Base-by-base conservation (phyloP, 2,113 vertebrate genomes). In the Sterrhoptilus dennistouni region DNA sequence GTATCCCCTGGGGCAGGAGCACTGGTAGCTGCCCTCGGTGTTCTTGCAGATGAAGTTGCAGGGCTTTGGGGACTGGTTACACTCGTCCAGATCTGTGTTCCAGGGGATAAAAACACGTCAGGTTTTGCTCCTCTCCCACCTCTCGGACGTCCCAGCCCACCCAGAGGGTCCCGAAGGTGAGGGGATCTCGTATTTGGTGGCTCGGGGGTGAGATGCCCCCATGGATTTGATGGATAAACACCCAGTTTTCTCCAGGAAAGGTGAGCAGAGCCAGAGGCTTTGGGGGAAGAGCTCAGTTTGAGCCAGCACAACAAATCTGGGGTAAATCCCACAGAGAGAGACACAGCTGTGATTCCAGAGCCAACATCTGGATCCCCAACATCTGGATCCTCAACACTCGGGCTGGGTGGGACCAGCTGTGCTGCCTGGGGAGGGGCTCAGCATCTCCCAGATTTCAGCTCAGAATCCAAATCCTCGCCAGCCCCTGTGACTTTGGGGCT, bases 1-100 rank as follows among this genome's bases (percentile, higher is more conserved):
- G 97, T 99, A 99, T 25, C 99, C 99, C 66, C 98, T 96, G 60
- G 99, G 99, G 81, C 99, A 99, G 75, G 99, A 98, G 94, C 99
- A 99, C 64, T 99, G 98, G 98, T 99, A 99, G 96, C 99, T 99
- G 94, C 99, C 99, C 70, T 99, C 98, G 1, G 98, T 99, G 98
- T 99, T 99, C 97, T 99, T 99, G 97, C 99, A 99, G 97, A 99
- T 98, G 98, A 99, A 99, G 97, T 99, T 98, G 53, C 99, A 99
- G 0, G 98, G 99, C 61, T 98, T 98, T 2, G 99, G 99, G 57
- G 98, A 98, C 96, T 99, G 98, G 79, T 98, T 95, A 8, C 99
- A 99, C 91, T 99, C 99, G 5, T 99, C 99, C 97, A 98, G 87
- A 91, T 99, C 99, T 99, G 93, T n/a, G 82, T 47, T 18, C 63